Base-by-base conservation (phyloP, 2,888 invertebrate genomes). In the Oscheius sp. region DNA sequence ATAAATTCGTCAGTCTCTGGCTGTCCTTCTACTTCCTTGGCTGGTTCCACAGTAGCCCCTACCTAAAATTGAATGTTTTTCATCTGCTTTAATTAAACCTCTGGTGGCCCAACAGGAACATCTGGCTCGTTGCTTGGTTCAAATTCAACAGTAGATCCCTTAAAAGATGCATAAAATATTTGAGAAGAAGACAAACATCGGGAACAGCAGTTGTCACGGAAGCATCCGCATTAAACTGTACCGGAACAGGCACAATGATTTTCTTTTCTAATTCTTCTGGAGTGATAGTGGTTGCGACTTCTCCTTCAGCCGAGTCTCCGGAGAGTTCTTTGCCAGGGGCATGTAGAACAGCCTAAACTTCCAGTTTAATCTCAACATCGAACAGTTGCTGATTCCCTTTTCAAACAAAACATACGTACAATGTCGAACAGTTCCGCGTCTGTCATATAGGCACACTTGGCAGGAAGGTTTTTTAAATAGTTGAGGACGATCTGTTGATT, bases 41-140 rank as follows among this genome's bases (percentile, higher is more conserved):
- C 6, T 2, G 62, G 62, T 36, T 62, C 62, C 17, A 62, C 49
- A 32, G 62, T 62, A 17, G 30, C 62, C 22, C 49, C 62, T 3
- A 45, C 41, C 59, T 59, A 59, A 24, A 26, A 14, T 5, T 6
- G 22, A 17, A 22, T 24, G 26, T 4, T 28, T 22, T n/a, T n/a
- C 5, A 54, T 12, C 20, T 12, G 22, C 20, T 14, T 5, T 9
- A 36, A 6, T n/a, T 22, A 12, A 14, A 56, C 59, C 26, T 59
- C 59, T 14, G 59, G 59, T 6, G 59, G 41, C 44, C 59, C 59
- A 26, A 59, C 44, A 2, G 59, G 59, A 26, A 59, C 44, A 5
- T 59, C 59, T 8, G 59, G 59, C 14, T 59, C 59, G 28, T 59
- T 59, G 17, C 44, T 59, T 2, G 59, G 59, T 17, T 59, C 59